A percentile compares a stretch with the other conserved stretches of the same genome.
Evolutionary conservation across 2,113 vertebrate species (phyloP).

Genomic region (Salvator merianae): DNA sequence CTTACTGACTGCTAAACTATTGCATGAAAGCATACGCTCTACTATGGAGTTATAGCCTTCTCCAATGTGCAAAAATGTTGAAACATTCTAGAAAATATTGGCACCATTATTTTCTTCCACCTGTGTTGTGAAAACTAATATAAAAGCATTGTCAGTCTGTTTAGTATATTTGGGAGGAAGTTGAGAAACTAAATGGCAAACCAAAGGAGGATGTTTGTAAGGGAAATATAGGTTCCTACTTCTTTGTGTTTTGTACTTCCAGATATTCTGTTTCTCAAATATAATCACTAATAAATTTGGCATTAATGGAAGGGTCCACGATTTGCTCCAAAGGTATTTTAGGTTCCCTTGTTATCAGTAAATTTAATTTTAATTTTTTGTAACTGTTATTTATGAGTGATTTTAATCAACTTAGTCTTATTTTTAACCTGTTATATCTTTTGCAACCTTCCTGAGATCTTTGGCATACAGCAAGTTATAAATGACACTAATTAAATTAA

Average conservation of each 20-base stretch:
- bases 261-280: neutral
- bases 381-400: no score
- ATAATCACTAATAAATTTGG: neutral
- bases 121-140: neutral
- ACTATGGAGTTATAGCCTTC: neutral
- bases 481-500: no score
- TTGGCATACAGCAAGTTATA: no score
- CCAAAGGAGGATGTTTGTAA: neutral
- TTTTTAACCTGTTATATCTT: no score
- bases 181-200: neutral
- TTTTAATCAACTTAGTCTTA: no score
- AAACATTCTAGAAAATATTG: neutral
- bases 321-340: neutral
- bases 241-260: neutral
- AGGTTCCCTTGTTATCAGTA: conserved; percentile 6
- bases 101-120: neutral
- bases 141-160: neutral
- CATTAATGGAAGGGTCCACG: neutral
- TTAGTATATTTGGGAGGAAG: neutral
- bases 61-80: neutral
- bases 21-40: neutral
- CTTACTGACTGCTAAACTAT: neutral
- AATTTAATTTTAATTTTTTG: neutral
- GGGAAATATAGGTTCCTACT: neutral
- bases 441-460: no score